phyloP scores from a whole-genome alignment of 2,888 invertebrate genomes.

The Cecidostiba fungosa region DNA sequence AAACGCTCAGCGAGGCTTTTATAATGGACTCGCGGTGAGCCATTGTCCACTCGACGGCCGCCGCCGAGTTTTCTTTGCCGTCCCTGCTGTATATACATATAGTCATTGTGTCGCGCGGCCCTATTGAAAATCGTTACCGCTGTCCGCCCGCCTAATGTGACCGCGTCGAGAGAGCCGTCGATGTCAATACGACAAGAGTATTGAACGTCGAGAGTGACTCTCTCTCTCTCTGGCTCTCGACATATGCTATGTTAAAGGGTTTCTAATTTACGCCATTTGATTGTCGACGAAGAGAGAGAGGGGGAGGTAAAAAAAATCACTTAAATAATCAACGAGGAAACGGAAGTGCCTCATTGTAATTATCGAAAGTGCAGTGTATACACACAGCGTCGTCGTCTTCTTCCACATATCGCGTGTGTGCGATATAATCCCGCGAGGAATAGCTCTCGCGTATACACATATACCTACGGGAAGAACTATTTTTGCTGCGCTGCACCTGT shows the following conservation, averaged over 20 bases:
- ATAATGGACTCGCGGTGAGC: constrained; percentile 64
- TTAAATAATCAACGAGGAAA: neutral
- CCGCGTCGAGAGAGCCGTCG: constrained; percentile 26
- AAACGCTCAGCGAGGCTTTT: constrained; percentile 60
- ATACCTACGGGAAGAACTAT: neutral
- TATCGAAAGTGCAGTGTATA: constrained; percentile 27
- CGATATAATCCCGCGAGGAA: neutral
- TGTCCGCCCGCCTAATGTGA: constrained; percentile 63
- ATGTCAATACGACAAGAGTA: constrained; percentile 45
- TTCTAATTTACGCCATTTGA: neutral
- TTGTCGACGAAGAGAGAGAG: neutral
- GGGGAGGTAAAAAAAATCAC: neutral
- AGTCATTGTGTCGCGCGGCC: constrained; percentile 65
- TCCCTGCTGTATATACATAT: constrained; percentile 49
- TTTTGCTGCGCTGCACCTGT: neutral
- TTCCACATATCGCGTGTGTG: neutral
- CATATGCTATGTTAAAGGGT: constrained; percentile 12
- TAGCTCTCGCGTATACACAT: neutral
- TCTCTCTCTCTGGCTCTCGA: neutral
- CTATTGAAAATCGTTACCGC: constrained; percentile 73
- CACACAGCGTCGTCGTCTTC: neutral
- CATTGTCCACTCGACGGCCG: constrained; percentile 69
- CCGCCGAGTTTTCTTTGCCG: constrained; percentile 65
- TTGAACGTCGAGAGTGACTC: neutral
- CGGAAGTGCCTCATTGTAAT: constrained; percentile 7